Percentiles rank a stretch among this genome's conserved stretches.
These are phyloP conservation scores for Diprion similis DNA, from an alignment of 1,140 invertebrate genomes.

Conservation along the genomic window DNA sequence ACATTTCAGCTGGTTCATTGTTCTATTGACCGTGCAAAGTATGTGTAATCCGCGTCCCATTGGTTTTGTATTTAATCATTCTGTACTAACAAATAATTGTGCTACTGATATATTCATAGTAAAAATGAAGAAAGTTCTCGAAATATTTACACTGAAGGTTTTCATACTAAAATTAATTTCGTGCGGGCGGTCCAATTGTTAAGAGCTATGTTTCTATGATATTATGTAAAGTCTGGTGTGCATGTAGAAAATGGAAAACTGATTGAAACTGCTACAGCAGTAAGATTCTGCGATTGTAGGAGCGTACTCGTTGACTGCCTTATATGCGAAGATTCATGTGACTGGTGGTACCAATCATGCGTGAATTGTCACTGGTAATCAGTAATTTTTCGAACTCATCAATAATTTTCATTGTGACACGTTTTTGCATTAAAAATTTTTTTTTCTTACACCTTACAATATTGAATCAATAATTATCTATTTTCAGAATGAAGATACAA, in stretches of 20 bases:
- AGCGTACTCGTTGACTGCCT: background rate
- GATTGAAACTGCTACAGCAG: background rate
- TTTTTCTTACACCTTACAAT: background rate
- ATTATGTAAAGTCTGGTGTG: background rate
- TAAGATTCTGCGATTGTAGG: constrained; percentile 1
- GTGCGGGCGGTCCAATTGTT: too few species aligned
- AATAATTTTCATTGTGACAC: background rate
- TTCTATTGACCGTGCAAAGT: too few species aligned
- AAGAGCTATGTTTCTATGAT: background rate
- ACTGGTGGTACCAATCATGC: background rate
- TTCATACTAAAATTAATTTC: too few species aligned
- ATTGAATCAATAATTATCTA: constrained; percentile 43
- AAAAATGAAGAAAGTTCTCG: too few species aligned
- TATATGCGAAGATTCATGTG: background rate
- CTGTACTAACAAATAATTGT: too few species aligned
- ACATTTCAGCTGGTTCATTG: too few species aligned
- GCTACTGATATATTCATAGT: too few species aligned
- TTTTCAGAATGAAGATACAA: constrained; percentile 50
- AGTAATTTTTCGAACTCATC: background rate
- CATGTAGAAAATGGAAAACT: background rate
- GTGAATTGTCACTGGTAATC: constrained; percentile 5
- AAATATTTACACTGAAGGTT: too few species aligned
- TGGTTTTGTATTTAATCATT: too few species aligned
- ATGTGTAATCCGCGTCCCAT: too few species aligned
- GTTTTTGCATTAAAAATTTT: background rate